Evolutionary conservation across 2,113 vertebrate genomes (phyloP).

Genomic region (Apodemus sylvaticus): DNA sequence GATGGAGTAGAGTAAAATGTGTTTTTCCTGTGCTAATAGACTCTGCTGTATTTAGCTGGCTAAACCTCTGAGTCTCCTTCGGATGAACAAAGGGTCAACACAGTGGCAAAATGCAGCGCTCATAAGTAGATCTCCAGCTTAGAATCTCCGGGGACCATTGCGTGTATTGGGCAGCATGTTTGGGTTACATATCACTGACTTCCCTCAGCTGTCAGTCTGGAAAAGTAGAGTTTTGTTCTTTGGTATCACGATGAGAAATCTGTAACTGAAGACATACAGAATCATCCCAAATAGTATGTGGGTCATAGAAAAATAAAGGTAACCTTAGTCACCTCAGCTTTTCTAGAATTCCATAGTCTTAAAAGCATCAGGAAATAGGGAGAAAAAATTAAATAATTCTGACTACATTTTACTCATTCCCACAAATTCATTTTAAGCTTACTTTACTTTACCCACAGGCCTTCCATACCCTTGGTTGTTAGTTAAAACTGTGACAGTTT

Average conservation of each 20-base stretch:
- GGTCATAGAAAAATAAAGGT: not conserved
- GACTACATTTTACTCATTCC: too few relatives aligned
- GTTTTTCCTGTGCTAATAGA: not conserved
- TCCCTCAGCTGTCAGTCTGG: not conserved
- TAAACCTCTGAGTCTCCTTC: not conserved
- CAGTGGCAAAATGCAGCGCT: not conserved
- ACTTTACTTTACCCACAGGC: too few relatives aligned
- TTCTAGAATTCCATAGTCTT: not conserved
- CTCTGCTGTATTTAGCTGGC: not conserved
- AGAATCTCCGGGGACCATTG: not conserved
- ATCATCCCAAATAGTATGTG: not conserved
- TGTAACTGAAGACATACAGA: not conserved
- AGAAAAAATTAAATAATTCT: not conserved
- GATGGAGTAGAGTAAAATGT: not conserved
- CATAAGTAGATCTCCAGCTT: not conserved
- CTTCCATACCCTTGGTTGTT: accelerated
- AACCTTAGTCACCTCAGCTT: not conserved
- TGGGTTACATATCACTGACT: not conserved
- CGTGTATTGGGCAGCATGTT: not conserved
- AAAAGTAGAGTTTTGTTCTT: not conserved
- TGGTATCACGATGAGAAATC: not conserved
- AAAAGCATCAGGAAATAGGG: not conserved
- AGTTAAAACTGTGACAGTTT: not conserved
- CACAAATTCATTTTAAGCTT: too few relatives aligned
- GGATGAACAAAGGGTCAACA: not conserved